Percentiles rank a stretch among this genome's conserved stretches.
phyloP scores from a whole-genome alignment of 1,140 invertebrate species.

The Colletes gigas region DNA sequence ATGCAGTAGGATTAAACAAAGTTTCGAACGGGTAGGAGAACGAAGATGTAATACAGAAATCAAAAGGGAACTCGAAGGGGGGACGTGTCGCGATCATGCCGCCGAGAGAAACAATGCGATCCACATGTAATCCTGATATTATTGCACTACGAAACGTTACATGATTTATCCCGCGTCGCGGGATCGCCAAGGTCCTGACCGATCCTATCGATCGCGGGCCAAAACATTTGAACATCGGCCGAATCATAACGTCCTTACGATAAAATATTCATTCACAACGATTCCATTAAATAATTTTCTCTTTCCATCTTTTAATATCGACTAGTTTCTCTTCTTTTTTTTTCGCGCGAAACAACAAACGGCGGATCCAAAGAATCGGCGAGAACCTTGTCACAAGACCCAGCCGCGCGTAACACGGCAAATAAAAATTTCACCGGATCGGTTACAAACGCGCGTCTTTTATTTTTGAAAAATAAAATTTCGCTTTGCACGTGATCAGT shows the following conservation, averaged over 20 bases:
- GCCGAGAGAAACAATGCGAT: slow-evolving; percentile 19
- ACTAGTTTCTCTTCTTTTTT: background rate
- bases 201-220: background rate
- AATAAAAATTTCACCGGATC: slow-evolving; percentile 34
- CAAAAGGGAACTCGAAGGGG: slow-evolving; percentile 37
- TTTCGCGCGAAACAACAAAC: slow-evolving; percentile 2
- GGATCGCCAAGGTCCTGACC: slow-evolving; percentile 2
- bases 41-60: slow-evolving; percentile 13
- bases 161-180: slow-evolving; percentile 18
- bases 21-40: slow-evolving; percentile 17
- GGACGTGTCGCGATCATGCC: slow-evolving; percentile 8
- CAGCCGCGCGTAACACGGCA: slow-evolving; percentile 6
- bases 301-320: background rate
- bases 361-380: slow-evolving; percentile 10
- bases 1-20: slow-evolving; percentile 53
- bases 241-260: background rate
- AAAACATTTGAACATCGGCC: background rate
- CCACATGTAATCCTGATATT: slow-evolving; percentile 36
- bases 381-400: slow-evolving; percentile 22
- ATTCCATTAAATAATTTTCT: background rate
- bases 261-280: slow-evolving; percentile 17
- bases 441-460: slow-evolving; percentile 23
- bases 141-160: slow-evolving; percentile 56
- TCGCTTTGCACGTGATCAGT: slow-evolving; percentile 21
- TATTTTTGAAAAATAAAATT: slow-evolving; percentile 23